Evolutionary conservation across 2,113 vertebrate species (phyloP).

Genomic region (Eptesicus fuscus): DNA sequence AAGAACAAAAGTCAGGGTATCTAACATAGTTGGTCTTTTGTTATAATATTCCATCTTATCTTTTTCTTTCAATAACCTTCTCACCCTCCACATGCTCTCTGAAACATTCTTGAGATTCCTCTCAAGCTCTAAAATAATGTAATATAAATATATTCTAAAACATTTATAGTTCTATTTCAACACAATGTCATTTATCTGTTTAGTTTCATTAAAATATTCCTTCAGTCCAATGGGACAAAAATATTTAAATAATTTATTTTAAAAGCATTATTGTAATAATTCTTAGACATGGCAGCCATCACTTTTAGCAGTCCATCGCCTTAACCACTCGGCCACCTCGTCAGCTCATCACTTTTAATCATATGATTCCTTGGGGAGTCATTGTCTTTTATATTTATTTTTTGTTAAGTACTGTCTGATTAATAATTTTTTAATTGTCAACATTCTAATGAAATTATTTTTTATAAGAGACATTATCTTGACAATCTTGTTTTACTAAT

Average conservation of each 20-base stretch:
- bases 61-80: background rate
- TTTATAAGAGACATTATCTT: background rate
- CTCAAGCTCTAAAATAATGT: background rate
- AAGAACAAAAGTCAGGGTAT: background rate
- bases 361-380: background rate
- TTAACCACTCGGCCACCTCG: too few relatives aligned
- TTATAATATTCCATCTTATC: background rate
- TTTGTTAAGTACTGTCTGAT: slow-evolving; percentile 6
- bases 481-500: slow-evolving; percentile 12
- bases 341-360: background rate
- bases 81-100: background rate
- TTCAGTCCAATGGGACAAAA: background rate
- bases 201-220: background rate
- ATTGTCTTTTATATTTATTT: background rate
- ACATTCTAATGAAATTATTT: background rate
- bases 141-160: background rate
- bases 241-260: slow-evolving; percentile 10
- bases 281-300: background rate
- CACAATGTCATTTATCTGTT: background rate
- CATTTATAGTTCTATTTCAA: background rate
- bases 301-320: too few relatives aligned
- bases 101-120: background rate
- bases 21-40: background rate
- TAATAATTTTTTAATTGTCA: background rate
- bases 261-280: background rate